Percentiles rank a stretch among this genome's conserved stretches.
Evolutionary conservation across 2,888 invertebrate genomes (phyloP).

Genomic region (Caenorhabditis angaria): DNA sequence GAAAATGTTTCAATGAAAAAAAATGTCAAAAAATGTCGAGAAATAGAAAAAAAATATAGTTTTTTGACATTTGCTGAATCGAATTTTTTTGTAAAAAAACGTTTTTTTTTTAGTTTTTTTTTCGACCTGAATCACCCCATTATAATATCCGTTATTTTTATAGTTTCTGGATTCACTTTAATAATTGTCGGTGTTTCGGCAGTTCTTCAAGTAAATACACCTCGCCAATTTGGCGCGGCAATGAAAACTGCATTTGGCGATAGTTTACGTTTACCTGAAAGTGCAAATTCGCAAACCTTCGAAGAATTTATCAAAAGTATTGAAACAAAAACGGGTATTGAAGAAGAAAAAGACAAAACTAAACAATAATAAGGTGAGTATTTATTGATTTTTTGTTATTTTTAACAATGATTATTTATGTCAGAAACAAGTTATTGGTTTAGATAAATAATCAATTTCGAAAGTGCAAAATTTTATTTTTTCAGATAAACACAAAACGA

Average conservation of each 20-base stretch:
- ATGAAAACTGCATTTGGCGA: constrained; percentile 60
- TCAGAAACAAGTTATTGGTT: not conserved
- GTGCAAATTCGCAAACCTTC: constrained; percentile 53
- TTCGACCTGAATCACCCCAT: too few relatives aligned
- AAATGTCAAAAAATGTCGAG: too few relatives aligned
- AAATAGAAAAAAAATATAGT: too few relatives aligned
- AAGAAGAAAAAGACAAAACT: not conserved
- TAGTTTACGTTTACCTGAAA: constrained; percentile 47
- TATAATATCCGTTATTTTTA: constrained; percentile 8
- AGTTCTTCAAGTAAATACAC: constrained; percentile 64
- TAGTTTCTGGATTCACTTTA: constrained; percentile 64
- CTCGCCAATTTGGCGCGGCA: constrained; percentile 65
- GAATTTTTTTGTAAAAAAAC: too few relatives aligned
- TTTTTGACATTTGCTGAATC: not conserved
- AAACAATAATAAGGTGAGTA: not conserved
- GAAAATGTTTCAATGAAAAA: too few relatives aligned
- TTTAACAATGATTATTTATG: not conserved
- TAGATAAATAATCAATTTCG: not conserved
- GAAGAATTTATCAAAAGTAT: constrained; percentile 55
- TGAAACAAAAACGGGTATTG: constrained; percentile 42
- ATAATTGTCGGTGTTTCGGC: constrained; percentile 66
- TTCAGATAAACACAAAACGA: not conserved
- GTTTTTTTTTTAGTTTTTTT: too few relatives aligned
- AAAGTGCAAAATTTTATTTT: constrained; percentile 31
- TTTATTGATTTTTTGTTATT: not conserved